Percentiles rank a stretch among this genome's conserved stretches.
phyloP scores from a whole-genome alignment of 2,797 vertebrate species.

The Halcyon badia region DNA sequence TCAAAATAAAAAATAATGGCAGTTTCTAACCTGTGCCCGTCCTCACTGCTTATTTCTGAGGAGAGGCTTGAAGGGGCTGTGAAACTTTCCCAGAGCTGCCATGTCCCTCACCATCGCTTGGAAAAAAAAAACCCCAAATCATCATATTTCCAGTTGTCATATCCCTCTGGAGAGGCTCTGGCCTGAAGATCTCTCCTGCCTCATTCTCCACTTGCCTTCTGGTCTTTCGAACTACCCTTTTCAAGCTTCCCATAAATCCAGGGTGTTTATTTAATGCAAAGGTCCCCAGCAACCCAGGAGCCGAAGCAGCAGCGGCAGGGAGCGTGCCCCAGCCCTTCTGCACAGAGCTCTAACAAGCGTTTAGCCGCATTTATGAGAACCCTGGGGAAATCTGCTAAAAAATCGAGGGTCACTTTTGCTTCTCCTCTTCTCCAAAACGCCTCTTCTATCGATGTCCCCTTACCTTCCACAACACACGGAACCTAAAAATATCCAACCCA shows the following conservation, averaged over 20 bases:
- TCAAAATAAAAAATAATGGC: background rate
- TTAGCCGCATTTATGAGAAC: background rate
- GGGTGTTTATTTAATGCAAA: background rate
- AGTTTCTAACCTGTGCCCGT: background rate
- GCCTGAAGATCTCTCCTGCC: background rate
- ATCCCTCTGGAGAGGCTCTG: rapidly evolving
- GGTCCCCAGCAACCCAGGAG: background rate
- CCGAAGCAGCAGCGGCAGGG: rapidly evolving
- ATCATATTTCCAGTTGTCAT: background rate
- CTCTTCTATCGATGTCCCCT: background rate
- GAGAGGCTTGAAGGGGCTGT: background rate
- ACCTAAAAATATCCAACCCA: background rate
- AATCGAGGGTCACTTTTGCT: background rate
- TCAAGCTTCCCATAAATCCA: background rate
- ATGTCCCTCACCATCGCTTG: rapidly evolving
- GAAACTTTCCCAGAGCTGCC: background rate
- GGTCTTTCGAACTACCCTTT: background rate
- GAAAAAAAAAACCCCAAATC: background rate
- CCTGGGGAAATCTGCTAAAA: background rate
- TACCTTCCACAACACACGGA: rapidly evolving
- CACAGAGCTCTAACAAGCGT: background rate
- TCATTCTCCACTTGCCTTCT: background rate
- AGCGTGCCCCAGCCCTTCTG: background rate
- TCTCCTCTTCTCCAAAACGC: background rate
- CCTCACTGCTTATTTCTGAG: background rate